A percentile compares a stretch with the other conserved stretches of the same genome.
phyloP scores from a whole-genome alignment of 2,888 invertebrate genomes.

The Limenitis arthemis region DNA sequence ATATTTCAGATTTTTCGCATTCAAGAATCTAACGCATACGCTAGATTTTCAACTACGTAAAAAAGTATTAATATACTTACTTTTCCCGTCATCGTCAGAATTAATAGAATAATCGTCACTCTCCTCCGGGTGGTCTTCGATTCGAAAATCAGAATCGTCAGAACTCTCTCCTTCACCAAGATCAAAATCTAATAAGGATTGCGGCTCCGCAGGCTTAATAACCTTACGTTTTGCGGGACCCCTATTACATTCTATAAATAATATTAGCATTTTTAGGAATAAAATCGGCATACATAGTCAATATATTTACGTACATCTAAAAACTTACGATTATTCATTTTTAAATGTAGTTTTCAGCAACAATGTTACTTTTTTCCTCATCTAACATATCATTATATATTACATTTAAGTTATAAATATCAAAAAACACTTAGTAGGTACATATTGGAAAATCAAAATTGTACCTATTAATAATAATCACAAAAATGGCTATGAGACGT shows the following conservation, averaged over 20 bases:
- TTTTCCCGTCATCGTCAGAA: conserved; percentile 76
- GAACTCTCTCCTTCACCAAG: conserved; percentile 92
- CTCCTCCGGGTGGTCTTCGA: conserved; percentile 87
- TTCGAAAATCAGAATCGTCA: conserved; percentile 95
- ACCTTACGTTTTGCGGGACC: conserved; percentile 87
- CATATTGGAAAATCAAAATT: too few species aligned
- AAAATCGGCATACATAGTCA: conserved; percentile 7
- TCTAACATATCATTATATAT: too few species aligned
- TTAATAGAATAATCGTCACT: conserved; percentile 82
- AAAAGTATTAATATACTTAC: conserved; percentile 35
- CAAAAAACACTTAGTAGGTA: too few species aligned
- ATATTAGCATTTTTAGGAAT: background rate
- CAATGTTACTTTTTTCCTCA: too few species aligned
- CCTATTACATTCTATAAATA: conserved; percentile 52
- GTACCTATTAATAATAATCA: too few species aligned
- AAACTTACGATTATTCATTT: conserved; percentile 22
- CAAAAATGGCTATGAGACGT: too few species aligned
- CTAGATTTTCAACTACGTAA: too few species aligned
- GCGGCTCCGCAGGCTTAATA: conserved; percentile 80
- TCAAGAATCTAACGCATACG: too few species aligned
- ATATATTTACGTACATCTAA: background rate
- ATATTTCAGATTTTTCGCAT: too few species aligned
- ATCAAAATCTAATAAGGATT: conserved; percentile 86
- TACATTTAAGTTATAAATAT: too few species aligned
- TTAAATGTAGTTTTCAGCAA: background rate